Conservation (phyloP, 2,113 vertebrate species). For the Catharus bicknelli region DNA sequence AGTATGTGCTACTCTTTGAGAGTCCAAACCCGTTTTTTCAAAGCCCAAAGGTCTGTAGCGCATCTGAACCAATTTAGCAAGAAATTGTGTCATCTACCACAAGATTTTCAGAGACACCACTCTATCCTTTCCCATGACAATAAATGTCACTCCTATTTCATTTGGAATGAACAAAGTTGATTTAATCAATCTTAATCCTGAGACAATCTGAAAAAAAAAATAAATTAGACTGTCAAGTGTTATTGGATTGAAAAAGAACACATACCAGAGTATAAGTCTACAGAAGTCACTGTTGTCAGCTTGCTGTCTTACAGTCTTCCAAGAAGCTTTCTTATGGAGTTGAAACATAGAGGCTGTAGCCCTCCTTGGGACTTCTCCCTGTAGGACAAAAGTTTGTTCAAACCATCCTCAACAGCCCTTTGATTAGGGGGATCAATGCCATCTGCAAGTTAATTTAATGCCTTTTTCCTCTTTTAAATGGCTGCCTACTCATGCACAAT, state of each 20-base stretch:
- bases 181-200: constrained; percentile 14
- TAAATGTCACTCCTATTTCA: neutral
- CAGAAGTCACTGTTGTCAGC: neutral
- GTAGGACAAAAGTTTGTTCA: neutral
- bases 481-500: fast-evolving
- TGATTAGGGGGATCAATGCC: neutral
- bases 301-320: neutral
- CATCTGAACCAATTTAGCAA: neutral
- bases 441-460: neutral
- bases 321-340: neutral
- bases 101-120: neutral
- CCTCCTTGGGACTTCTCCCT: neutral
- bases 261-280: neutral
- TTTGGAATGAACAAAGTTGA: neutral
- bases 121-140: neutral
- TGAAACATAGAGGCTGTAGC: neutral
- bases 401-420: neutral
- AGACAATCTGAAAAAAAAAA: neutral
- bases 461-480: neutral
- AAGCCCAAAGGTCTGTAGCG: neutral
- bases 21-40: neutral
- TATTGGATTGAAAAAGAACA: neutral
- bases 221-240: neutral
- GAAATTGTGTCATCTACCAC: neutral
- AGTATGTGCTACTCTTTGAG: neutral